Evolutionary conservation across 2,888 invertebrate species (phyloP).

Genomic region (Incurvaria masculella): DNA sequence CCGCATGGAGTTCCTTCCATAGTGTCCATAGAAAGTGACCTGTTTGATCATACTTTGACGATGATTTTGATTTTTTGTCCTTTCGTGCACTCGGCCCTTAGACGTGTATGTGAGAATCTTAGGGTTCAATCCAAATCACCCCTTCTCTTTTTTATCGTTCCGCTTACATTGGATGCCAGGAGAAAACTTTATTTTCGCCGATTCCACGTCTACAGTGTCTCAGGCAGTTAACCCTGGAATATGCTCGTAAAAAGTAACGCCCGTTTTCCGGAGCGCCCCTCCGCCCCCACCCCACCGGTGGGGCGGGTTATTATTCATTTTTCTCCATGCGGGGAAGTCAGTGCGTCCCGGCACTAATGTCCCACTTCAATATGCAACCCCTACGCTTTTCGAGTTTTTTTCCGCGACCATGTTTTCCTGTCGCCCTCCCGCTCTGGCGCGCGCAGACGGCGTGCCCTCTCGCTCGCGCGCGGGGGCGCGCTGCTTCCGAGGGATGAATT

Average conservation of each 20-base stretch:
- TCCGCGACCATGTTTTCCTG: conserved; percentile 47
- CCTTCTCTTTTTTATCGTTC: too few species aligned
- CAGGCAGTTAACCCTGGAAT: conserved; percentile 4
- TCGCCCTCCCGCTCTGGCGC: conserved; percentile 34
- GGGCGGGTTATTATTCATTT: conserved; percentile 45
- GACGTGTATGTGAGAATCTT: too few species aligned
- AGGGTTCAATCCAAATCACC: too few species aligned
- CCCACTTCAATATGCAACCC: conserved; percentile 45
- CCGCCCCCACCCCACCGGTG: conserved; percentile 15
- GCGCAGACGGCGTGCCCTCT: conserved; percentile 1
- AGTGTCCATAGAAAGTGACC: too few species aligned
- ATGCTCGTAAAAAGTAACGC: conserved; percentile 11
- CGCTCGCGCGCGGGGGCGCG: background rate
- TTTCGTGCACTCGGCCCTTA: too few species aligned
- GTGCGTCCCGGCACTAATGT: conserved; percentile 46
- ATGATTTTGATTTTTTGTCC: too few species aligned
- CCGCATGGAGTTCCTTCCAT: too few species aligned
- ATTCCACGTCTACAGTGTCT: too few species aligned
- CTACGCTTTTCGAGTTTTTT: conserved; percentile 33
- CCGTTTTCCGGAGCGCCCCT: background rate
- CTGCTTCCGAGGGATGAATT: conserved; percentile 48
- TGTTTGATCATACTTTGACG: too few species aligned
- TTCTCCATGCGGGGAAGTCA: conserved; percentile 28
- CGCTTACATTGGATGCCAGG: too few species aligned
- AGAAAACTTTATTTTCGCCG: too few species aligned